Percentiles rank a stretch among this genome's conserved stretches.
phyloP scores from a whole-genome alignment of 2,113 vertebrate genomes.

The Poeciliopsis occidentalis region DNA sequence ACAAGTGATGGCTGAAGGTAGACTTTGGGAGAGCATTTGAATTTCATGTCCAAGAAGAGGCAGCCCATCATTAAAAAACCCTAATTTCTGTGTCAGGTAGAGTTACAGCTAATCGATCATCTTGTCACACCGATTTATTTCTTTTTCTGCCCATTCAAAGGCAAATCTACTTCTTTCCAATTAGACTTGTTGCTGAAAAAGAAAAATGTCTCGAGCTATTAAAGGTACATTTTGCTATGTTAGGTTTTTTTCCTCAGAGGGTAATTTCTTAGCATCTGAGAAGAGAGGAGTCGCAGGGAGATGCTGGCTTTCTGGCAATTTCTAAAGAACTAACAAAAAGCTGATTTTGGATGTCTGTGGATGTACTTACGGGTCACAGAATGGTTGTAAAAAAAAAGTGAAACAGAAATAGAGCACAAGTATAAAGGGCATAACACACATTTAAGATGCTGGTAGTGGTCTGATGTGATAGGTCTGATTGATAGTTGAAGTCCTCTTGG shows the following conservation, averaged over 20 bases:
- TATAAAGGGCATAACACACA: not conserved
- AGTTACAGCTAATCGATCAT: conserved; percentile 97
- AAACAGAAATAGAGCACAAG: not conserved
- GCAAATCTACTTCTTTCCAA: conserved; percentile 88
- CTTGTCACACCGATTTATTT: conserved; percentile 86
- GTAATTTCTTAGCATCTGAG: conserved; percentile 73
- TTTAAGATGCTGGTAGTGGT: not conserved
- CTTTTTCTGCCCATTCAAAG: conserved; percentile 81
- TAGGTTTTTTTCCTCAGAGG: conserved; percentile 57
- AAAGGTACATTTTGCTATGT: conserved; percentile 78
- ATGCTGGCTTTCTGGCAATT: conserved; percentile 52
- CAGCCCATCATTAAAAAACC: conserved; percentile 93
- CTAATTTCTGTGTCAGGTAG: conserved; percentile 96
- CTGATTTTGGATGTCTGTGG: conserved; percentile 1
- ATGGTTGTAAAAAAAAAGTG: not conserved
- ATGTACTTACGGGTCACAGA: not conserved
- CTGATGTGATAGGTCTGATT: conserved; percentile 1
- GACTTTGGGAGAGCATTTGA: conserved; percentile 93
- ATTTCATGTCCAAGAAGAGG: conserved; percentile 92
- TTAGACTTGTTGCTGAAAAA: conserved; percentile 87
- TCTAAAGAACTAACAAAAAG: conserved; percentile 22
- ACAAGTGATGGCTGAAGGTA: conserved; percentile 90
- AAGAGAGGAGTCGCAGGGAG: conserved; percentile 51
- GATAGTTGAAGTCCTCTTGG: conserved; percentile 9
- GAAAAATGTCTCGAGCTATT: conserved; percentile 81